phyloP scores from a whole-genome alignment of 2,888 invertebrate species.

The Calameuta idolon region DNA sequence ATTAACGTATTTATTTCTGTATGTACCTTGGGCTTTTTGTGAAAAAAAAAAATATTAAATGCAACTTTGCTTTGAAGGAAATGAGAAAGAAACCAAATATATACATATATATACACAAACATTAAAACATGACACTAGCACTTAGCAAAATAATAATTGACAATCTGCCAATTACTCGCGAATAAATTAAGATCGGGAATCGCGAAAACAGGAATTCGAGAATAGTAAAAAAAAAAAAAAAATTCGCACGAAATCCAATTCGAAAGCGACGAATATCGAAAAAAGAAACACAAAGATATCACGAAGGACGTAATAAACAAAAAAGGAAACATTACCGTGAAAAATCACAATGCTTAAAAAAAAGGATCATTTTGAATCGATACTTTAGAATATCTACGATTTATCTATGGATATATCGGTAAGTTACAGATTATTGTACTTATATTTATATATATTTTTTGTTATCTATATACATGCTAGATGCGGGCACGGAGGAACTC shows the following conservation, averaged over 20 bases:
- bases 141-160: no score
- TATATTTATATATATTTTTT: conserved; percentile 30
- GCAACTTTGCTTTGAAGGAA: no score
- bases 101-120: no score
- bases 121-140: no score
- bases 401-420: conserved; percentile 2
- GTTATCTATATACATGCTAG: conserved; percentile 46
- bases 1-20: no score
- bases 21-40: no score
- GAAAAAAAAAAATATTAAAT: no score
- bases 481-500: conserved; percentile 59
- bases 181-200: no score
- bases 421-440: conserved; percentile 42
- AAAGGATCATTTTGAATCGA: background rate
- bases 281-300: background rate
- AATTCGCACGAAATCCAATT: background rate
- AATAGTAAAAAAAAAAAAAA: no score
- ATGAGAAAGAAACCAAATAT: no score
- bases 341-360: conserved; percentile 4
- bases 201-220: background rate
- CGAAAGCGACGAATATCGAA: background rate
- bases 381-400: conserved; percentile 6
- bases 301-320: background rate
- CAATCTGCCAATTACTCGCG: no score
- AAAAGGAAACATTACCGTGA: conserved; percentile 1